Percentiles rank a stretch among this genome's conserved stretches.
Conservation (phyloP, 2,113 vertebrate genomes). For the Stegostoma tigrinum region DNA sequence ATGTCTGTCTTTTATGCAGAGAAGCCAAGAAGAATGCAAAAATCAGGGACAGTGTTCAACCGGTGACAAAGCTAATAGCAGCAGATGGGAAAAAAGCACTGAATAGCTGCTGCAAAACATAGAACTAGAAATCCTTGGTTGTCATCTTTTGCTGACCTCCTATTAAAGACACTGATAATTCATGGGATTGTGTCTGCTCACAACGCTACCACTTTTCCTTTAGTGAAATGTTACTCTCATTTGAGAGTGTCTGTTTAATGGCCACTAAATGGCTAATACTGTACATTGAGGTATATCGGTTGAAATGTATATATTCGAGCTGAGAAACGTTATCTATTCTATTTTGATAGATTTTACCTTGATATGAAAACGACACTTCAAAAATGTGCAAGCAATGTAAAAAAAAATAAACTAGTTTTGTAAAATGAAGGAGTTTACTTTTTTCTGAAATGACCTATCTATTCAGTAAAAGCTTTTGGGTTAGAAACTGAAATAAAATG, state of each 20-base stretch:
- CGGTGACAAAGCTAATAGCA: constrained; percentile 44
- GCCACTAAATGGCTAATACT: constrained; percentile 17
- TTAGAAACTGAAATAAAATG: neutral
- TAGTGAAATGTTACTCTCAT: constrained; percentile 13
- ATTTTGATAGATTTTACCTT: neutral
- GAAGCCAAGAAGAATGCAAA: constrained; percentile 53
- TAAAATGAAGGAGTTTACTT: constrained; percentile 7
- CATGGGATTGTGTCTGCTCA: neutral
- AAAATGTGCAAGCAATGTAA: neutral
- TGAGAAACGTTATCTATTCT: neutral
- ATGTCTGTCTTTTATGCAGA: constrained; percentile 41
- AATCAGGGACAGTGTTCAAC: constrained; percentile 38
- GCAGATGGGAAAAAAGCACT: constrained; percentile 41
- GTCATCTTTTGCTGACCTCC: neutral
- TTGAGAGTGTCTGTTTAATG: constrained; percentile 30
- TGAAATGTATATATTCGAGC: constrained; percentile 2
- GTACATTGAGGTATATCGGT: neutral
- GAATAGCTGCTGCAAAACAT: constrained; percentile 50
- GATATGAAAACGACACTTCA: neutral
- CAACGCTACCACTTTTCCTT: neutral
- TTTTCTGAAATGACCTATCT: neutral
- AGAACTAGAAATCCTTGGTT: constrained; percentile 29
- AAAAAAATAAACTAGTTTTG: neutral
- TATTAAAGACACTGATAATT: neutral
- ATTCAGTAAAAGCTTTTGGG: neutral